phyloP scores from a whole-genome alignment of 2,797 vertebrate genomes.

The Gastrophryne carolinensis region DNA sequence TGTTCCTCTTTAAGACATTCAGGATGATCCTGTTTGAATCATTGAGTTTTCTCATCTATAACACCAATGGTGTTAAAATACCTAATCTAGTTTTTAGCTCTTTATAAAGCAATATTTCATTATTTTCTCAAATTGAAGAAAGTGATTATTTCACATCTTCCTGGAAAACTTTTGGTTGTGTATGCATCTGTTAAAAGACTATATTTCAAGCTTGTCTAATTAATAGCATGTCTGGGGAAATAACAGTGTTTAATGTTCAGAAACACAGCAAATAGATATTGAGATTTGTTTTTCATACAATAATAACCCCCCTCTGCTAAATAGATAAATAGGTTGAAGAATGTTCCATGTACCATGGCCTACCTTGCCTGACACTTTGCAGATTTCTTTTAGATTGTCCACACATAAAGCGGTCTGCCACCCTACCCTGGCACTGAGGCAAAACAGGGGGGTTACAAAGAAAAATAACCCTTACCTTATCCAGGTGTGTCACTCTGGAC shows the following conservation, averaged over 20 bases:
- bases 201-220: constrained; percentile 31
- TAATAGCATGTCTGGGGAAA: constrained; percentile 43
- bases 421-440: too few species aligned
- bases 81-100: too few species aligned
- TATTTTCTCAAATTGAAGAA: not conserved
- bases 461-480: too few species aligned
- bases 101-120: not conserved
- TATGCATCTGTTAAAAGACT: constrained; percentile 16
- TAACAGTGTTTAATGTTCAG: constrained; percentile 45
- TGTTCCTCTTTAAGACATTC: too few species aligned
- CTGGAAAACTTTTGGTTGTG: constrained; percentile 8
- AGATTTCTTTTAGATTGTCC: constrained; percentile 24
- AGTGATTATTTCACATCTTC: constrained; percentile 51
- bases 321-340: constrained; percentile 34
- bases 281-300: constrained; percentile 37
- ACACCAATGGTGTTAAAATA: too few species aligned
- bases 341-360: constrained; percentile 28
- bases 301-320: constrained; percentile 33
- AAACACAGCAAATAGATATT: constrained; percentile 36
- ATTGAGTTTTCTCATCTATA: too few species aligned
- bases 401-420: too few species aligned
- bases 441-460: too few species aligned
- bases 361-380: constrained; percentile 7
- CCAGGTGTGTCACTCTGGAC: too few species aligned
- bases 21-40: too few species aligned